Evolutionary conservation across 2,888 invertebrate genomes (phyloP), one percentile per base, ranked within the genome.

Genomic region (Teleiodes luculella): DNA sequence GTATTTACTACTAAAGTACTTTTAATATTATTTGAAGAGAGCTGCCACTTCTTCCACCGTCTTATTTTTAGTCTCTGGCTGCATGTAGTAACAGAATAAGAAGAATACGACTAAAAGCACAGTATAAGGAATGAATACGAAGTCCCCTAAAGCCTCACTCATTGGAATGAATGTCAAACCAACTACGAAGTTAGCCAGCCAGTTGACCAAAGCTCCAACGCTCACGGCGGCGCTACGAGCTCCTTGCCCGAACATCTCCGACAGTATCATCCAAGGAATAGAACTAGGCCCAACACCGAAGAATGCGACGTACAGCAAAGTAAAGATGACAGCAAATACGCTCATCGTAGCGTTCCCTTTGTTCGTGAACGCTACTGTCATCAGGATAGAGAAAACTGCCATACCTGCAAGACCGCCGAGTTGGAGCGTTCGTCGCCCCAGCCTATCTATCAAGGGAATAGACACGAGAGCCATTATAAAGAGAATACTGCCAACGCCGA

Each of bases 381-480:
- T 93, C 59, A 94, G 91, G 57, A 94, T 90, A 52, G 93, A 93
- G 78, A 93, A 93, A 47, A 94, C 81, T 53, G 93, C 92, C 94
- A 94, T 95, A 48, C 94, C 94, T 4, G 90, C 93, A 1, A 95
- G 91, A 46, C 95, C 95, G 50, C 90, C 90, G 24, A 95, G 85
- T 73, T 94, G 94, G 47, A 95, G 82, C 0, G 93, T 93, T 50
- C 94, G 89, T 57, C 95, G 83, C 10, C 95, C 95, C 39, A 93
- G 86, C 14, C 92, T 86, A 72, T 95, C 95, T 92, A 95, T 94
- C 62, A 95, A 74, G n/a, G 94, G 94, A 57, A 95, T 93, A 6
- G 94, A 93, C 5, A 94, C 92, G n/a, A 95, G 75, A 3, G 95
- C 94, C 94, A 94, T 94, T 48, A 92, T 76, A 35, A 95, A 93